These are phyloP conservation scores for Eriosoma lanigerum DNA, from an alignment of 1,140 invertebrate genomes.

Conservation along the genomic window DNA sequence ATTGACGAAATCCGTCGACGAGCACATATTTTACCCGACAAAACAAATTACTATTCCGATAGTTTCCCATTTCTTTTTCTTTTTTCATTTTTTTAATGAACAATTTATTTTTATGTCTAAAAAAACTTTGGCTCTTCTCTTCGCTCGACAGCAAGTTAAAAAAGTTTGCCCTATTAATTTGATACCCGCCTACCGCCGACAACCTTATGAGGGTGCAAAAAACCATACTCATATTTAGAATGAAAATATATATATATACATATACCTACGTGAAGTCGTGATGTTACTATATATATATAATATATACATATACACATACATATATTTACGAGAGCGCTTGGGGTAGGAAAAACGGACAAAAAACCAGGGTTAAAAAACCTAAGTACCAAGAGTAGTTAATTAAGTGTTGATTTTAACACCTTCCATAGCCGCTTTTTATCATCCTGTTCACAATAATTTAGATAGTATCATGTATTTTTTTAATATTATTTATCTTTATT, in stretches of 20 bases:
- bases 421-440: constrained; percentile 16
- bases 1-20: constrained; percentile 29
- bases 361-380: constrained; percentile 34
- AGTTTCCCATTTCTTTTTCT: neutral
- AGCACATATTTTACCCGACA: neutral
- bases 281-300: neutral
- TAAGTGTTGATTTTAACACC: constrained; percentile 51
- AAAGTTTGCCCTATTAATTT: constrained; percentile 45
- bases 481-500: neutral
- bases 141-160: neutral
- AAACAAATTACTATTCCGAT: constrained; percentile 35
- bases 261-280: too few relatives aligned
- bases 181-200: neutral
- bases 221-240: constrained; percentile 38
- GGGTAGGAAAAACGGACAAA: constrained; percentile 42
- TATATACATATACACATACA: neutral
- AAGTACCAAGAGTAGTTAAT: constrained; percentile 44
- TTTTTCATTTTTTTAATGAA: constrained; percentile 17
- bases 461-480: constrained; percentile 1
- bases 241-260: neutral
- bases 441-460: neutral
- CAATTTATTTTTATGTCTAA: constrained; percentile 15
- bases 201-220: neutral
- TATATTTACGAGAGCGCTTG: too few relatives aligned
- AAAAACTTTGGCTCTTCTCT: constrained; percentile 25